Percentiles rank a stretch among this genome's conserved stretches.
These are phyloP conservation scores for Netelia melanura DNA, from an alignment of 2,888 invertebrate species.

Conservation along the genomic window DNA sequence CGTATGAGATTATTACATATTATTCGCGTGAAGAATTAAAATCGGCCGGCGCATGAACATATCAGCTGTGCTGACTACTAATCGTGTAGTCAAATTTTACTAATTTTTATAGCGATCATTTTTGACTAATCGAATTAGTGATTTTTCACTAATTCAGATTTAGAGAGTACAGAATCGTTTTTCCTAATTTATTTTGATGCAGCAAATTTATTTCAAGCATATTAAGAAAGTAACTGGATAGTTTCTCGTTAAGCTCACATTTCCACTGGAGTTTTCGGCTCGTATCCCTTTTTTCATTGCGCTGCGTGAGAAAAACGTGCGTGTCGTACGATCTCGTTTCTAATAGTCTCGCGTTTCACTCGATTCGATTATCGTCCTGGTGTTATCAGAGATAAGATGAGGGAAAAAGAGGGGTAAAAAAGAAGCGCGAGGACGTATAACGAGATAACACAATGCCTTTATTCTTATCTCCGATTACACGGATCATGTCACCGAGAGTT, in stretches of 20 bases:
- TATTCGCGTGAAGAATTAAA: too few species aligned
- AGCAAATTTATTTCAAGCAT: not conserved
- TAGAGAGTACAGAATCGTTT: not conserved
- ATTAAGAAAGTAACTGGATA: not conserved
- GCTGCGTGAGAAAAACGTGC: conserved; percentile 41
- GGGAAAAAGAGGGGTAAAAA: not conserved
- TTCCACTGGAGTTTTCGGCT: not conserved
- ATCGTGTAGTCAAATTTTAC: too few species aligned
- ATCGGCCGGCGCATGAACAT: too few species aligned
- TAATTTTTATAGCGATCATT: too few species aligned
- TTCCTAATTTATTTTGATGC: not conserved
- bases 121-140: too few species aligned
- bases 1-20: too few species aligned
- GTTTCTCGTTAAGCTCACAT: conserved; percentile 10
- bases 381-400: not conserved
- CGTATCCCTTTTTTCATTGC: not conserved
- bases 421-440: conserved; percentile 19
- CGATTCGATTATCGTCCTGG: conserved; percentile 64
- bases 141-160: too few species aligned
- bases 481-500: conserved; percentile 75
- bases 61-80: too few species aligned
- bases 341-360: conserved; percentile 65
- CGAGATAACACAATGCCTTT: conserved; percentile 68
- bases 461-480: conserved; percentile 68
- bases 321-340: conserved; percentile 50